These are phyloP conservation scores for Stercorarius parasiticus DNA, from an alignment of 2,113 vertebrate species.

Conservation along the genomic window DNA sequence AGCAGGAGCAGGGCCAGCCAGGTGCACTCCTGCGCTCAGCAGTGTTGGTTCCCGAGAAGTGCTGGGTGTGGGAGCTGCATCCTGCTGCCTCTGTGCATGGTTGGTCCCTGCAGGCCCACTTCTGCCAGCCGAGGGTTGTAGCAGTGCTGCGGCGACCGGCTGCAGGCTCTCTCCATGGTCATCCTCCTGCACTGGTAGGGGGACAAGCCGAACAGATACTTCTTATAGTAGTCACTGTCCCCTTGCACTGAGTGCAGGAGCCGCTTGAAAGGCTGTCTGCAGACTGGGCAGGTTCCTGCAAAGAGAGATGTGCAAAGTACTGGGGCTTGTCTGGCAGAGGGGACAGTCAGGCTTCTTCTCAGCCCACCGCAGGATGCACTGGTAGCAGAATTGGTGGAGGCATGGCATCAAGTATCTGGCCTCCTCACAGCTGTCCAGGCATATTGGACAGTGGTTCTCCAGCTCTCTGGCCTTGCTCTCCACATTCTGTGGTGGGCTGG, in stretches of 20 bases:
- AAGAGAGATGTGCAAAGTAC: neutral
- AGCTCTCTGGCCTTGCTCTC: neutral
- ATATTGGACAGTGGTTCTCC: neutral
- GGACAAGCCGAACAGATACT: neutral
- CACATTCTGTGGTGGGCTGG: accelerated
- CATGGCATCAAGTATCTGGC: neutral
- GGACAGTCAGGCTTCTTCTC: neutral
- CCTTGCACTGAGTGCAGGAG: neutral
- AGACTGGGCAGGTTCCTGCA: neutral
- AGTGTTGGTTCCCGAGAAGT: too few species aligned
- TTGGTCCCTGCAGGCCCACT: neutral
- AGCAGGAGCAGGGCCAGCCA: too few species aligned
- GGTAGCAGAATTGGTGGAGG: neutral
- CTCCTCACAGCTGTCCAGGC: neutral
- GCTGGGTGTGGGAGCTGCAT: too few species aligned
- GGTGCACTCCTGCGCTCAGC: too few species aligned
- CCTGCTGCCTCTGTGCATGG: too few species aligned
- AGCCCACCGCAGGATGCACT: neutral
- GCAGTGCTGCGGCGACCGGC: neutral
- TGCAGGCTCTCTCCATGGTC: neutral
- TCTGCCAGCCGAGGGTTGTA: neutral
- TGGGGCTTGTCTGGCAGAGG: neutral
- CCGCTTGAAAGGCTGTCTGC: neutral
- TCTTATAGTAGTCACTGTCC: too few species aligned
- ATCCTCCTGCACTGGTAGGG: neutral